Percentiles rank a stretch among this genome's conserved stretches.
Conservation (phyloP, 2,888 invertebrate species). For the Apotomis turbidana region DNA sequence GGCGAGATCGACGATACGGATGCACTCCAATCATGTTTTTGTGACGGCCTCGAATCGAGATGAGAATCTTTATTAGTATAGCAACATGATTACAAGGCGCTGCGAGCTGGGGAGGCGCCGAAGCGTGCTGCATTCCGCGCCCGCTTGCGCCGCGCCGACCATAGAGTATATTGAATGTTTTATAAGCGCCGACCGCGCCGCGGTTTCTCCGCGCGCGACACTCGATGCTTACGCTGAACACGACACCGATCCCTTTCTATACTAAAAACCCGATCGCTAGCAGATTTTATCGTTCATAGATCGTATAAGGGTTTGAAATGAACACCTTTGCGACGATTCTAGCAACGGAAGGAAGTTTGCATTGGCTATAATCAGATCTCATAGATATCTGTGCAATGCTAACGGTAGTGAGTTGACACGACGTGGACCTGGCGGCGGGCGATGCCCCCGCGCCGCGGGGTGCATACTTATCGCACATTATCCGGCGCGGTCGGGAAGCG, state of each 20-base stretch:
- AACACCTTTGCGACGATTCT: neutral
- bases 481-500: constrained; percentile 17
- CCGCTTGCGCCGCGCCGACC: neutral
- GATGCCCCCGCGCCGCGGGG: constrained; percentile 20
- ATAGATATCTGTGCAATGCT: neutral
- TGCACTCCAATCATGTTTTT: constrained; percentile 3
- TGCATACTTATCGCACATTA: constrained; percentile 8
- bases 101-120: neutral
- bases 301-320: neutral
- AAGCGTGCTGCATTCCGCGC: constrained; percentile 21
- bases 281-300: neutral
- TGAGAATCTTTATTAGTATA: constrained; percentile 1
- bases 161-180: too few relatives aligned
- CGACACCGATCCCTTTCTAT: constrained; percentile 18
- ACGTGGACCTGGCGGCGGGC: constrained; percentile 16
- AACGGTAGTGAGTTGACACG: constrained; percentile 17
- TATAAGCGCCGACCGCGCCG: neutral
- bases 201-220: constrained; percentile 7
- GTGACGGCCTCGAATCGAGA: constrained; percentile 1
- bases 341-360: neutral
- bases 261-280: neutral
- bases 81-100: constrained; percentile 2
- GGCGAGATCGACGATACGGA: constrained; percentile 7
- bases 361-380: neutral
- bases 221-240: constrained; percentile 3